Conservation (phyloP, 2,888 invertebrate species). For the Mechanitis mazaeus region DNA sequence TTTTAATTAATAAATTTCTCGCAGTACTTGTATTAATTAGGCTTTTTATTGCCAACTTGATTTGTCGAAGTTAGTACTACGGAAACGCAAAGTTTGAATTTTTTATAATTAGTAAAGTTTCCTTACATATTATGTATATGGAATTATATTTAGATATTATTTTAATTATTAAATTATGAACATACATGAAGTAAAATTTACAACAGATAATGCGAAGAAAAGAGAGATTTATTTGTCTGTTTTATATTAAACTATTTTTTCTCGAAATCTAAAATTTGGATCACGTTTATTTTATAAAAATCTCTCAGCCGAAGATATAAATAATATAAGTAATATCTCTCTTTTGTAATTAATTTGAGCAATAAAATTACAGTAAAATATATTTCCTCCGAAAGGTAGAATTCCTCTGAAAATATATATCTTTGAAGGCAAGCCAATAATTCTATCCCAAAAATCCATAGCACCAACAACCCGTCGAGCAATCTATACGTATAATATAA, state of each 20-base stretch:
- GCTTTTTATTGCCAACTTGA: constrained; percentile 32
- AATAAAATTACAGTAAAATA: no score
- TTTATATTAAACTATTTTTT: no score
- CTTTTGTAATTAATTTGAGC: no score
- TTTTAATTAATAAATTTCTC: constrained; percentile 36
- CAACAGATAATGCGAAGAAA: no score
- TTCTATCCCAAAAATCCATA: constrained; percentile 4
- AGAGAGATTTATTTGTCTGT: no score
- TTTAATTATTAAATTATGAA: neutral
- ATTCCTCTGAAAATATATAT: constrained; percentile 1
- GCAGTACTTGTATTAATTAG: constrained; percentile 32
- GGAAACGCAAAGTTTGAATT: neutral
- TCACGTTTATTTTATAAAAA: no score
- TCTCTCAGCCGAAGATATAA: no score
- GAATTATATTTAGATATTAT: neutral
- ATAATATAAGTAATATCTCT: no score
- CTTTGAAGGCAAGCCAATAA: neutral
- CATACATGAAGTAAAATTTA: no score
- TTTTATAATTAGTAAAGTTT: constrained; percentile 3
- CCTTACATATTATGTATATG: neutral
- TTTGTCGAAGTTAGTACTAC: constrained; percentile 10
- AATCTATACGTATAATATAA: constrained; percentile 11
- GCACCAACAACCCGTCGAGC: constrained; percentile 2
- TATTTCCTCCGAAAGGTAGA: neutral
- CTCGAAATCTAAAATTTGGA: no score